Base-by-base conservation (phyloP, 2,888 invertebrate species). In the Ophion obscuratus region DNA sequence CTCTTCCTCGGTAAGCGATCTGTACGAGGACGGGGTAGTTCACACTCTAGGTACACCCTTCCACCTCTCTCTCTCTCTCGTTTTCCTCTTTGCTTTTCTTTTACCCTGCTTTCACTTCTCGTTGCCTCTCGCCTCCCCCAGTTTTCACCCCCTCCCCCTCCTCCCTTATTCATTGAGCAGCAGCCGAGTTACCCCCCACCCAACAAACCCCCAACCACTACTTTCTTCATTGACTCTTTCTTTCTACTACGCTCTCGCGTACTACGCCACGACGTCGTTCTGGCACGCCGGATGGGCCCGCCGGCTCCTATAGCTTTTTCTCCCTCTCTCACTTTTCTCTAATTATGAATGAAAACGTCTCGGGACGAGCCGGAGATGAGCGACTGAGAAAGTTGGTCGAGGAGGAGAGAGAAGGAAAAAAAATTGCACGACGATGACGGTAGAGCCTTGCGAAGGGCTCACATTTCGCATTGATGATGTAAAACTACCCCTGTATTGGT, bases 141-240 rank as follows among this genome's bases (percentile, higher is more conserved):
- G 31, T 4, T 17, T 53, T 17, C 14, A 1, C 53, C 53, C 80
- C 57, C 31, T 36, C n/a, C 61, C 59, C 59, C 59, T 7, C 66
- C 89, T 89, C 92, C 91, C 91, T 92, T 92, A 93, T 93, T 94
- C 94, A 94, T 94, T 94, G 93, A 94, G 93, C 91, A 92, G 86
- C 87, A 81, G 87, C 84, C 84, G 73, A 71, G 84, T 81, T 83
- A 31, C 79, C 66, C 84, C 70, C 87, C 73, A 73, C 74, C 71
- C 84, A 82, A 88, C 87, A 57, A 57, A 88, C 88, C 88, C 83
- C 88, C 74, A 80, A 87, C 87, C 89, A 88, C 89, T 88, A 92
- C 92, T 93, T 94, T 94, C 94, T 94, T 93, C 94, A 94, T 94
- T 94, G 94, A 94, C 93, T 93, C 94, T 94, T 94, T 94, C 94